phyloP scores from a whole-genome alignment of 2,888 invertebrate species.

The Thecocarcelia acutangulata region DNA sequence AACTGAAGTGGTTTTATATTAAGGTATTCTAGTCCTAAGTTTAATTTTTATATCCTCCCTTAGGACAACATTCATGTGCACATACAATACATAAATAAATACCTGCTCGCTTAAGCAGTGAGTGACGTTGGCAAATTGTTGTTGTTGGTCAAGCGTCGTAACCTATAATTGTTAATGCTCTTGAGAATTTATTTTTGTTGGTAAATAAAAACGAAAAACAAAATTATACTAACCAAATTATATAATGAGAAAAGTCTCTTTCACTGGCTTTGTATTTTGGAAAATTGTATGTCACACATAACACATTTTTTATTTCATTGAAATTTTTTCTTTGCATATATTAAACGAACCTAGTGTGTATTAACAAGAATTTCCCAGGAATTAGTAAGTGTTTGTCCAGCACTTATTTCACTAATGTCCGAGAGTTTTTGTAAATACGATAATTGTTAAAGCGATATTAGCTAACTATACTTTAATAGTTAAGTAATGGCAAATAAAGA shows the following conservation, averaged over 20 bases:
- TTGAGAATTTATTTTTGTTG: constrained; percentile 54
- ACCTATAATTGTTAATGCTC: constrained; percentile 69
- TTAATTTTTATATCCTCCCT: constrained; percentile 20
- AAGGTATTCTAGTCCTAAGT: constrained; percentile 29
- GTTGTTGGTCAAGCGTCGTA: constrained; percentile 64
- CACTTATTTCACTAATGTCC: constrained; percentile 56
- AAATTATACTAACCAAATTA: constrained; percentile 45
- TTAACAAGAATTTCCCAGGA: constrained; percentile 47
- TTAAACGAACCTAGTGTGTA: constrained; percentile 10
- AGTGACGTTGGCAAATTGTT: not conserved
- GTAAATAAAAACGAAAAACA: constrained; percentile 4
- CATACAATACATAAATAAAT: no score
- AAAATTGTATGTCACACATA: not conserved
- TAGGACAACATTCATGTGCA: not conserved
- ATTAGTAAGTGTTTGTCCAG: constrained; percentile 57
- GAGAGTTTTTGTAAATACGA: constrained; percentile 38
- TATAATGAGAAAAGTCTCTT: constrained; percentile 44
- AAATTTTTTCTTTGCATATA: not conserved
- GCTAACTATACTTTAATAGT: constrained; percentile 49
- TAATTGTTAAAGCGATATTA: constrained; percentile 63
- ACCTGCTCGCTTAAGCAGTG: not conserved
- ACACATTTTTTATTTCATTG: not conserved
- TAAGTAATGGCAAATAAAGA: not conserved
- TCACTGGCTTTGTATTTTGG: not conserved
- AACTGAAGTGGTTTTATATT: constrained; percentile 69